Evolutionary conservation across 2,797 vertebrate species (phyloP).

Genomic region (Chlorospingus flavigularis): DNA sequence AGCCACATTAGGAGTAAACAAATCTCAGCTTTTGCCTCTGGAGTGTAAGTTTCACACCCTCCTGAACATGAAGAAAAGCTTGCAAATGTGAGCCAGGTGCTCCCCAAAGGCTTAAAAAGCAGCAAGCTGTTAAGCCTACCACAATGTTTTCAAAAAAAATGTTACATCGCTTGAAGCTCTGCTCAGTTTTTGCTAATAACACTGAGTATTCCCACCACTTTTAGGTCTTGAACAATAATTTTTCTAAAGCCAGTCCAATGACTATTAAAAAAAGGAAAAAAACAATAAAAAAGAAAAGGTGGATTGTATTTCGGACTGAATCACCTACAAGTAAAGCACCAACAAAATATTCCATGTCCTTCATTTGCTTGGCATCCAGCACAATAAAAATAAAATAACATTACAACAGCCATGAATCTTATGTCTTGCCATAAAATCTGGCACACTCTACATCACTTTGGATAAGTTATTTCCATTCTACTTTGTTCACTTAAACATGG

Average conservation of each 20-base stretch:
- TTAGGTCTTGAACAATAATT: not conserved
- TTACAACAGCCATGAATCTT: constrained; percentile 6
- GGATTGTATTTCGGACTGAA: not conserved
- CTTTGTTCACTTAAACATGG: constrained; percentile 41
- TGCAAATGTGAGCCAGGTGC: not conserved
- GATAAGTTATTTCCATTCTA: constrained; percentile 44
- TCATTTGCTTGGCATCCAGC: not conserved
- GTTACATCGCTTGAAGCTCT: not conserved
- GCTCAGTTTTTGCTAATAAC: not conserved
- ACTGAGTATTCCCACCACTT: not conserved
- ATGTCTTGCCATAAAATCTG: constrained; percentile 19
- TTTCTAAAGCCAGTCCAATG: not conserved
- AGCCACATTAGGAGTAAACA: not conserved
- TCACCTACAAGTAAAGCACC: not conserved
- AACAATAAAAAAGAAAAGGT: not conserved
- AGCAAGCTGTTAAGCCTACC: not conserved
- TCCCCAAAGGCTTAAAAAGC: not conserved
- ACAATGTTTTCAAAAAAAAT: not conserved
- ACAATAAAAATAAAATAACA: constrained; percentile 24
- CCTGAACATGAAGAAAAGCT: not conserved
- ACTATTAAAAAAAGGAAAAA: not conserved
- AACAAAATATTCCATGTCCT: constrained; percentile 5
- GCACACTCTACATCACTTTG: constrained; percentile 20
- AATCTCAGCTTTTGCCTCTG: not conserved
- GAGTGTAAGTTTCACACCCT: not conserved